Percentiles rank a stretch among this genome's conserved stretches.
Conservation (phyloP, 2,888 invertebrate genomes). For the Anthophora plumipes region DNA sequence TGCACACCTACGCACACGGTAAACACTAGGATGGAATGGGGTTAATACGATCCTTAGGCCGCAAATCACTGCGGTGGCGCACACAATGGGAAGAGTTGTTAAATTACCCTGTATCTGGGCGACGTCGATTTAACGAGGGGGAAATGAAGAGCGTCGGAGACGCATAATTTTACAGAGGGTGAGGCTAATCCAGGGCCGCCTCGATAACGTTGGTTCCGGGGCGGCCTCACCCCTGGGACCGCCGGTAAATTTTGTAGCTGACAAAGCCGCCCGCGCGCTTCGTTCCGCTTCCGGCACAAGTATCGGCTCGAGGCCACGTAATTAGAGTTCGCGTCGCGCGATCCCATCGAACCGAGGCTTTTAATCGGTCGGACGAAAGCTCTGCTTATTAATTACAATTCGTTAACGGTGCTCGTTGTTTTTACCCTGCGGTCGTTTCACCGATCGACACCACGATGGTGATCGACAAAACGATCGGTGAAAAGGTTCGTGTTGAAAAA, state of each 20-base stretch:
- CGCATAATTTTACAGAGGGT: slow-evolving; percentile 63
- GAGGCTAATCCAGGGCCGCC: slow-evolving; percentile 67
- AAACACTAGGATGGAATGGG: too few relatives aligned
- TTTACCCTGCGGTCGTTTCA: slow-evolving; percentile 2
- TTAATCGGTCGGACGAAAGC: slow-evolving; percentile 60
- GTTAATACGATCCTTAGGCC: not conserved
- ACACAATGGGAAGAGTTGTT: slow-evolving; percentile 34
- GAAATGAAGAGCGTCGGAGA: slow-evolving; percentile 52
- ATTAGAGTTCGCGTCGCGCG: slow-evolving; percentile 58
- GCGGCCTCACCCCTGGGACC: slow-evolving; percentile 68
- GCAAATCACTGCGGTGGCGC: slow-evolving; percentile 12
- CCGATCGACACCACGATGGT: not conserved
- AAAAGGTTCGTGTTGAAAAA: not conserved
- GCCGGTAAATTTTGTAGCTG: slow-evolving; percentile 76
- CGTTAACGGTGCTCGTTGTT: slow-evolving; percentile 14
- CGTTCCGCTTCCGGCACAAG: slow-evolving; percentile 62
- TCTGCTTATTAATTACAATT: slow-evolving; percentile 56
- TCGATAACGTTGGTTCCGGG: slow-evolving; percentile 71
- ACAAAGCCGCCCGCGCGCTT: slow-evolving; percentile 70
- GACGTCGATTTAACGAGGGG: slow-evolving; percentile 55
- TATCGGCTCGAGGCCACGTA: slow-evolving; percentile 52
- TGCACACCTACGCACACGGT: too few relatives aligned
- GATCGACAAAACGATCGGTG: not conserved
- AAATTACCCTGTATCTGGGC: slow-evolving; percentile 41
- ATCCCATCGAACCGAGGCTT: slow-evolving; percentile 42